Base-by-base conservation (phyloP, 2,888 invertebrate genomes). In the Pasiphila rectangulata region DNA sequence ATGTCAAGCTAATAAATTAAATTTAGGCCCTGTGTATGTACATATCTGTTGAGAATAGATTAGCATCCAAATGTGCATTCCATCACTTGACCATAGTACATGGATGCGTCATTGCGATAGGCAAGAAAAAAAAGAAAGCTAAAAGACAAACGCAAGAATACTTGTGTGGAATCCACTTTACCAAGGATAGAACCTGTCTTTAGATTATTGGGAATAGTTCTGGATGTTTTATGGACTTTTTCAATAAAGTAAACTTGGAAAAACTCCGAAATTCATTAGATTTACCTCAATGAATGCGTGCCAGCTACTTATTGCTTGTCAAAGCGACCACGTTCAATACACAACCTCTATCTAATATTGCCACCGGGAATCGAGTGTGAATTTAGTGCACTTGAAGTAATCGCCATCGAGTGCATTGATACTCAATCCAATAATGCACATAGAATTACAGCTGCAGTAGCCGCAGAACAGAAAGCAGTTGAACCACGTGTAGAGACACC, bases 401-500 rank as follows among this genome's bases (percentile, higher is more conserved):
- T 63, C 60, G 57, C 40, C 38, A 50, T 43, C 54, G 56, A 59
- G 46, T 54, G 59, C 54, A 57, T 62, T 52, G 63, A 64, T 59
- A 64, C 61, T 51, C 52, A 61, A 63, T 66, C 61, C 57, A 58
- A 51, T 64, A 65, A 17, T 7, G 17, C 72, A 55, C 40, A 61
- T 56, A 64, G 72, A 77, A 77, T 78, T 75, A 75, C 69, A 68
- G 63, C 62, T 69, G 59, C 61, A 72, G 67, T 61, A 65, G 67
- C 75, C 62, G 72, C 75, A 79, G 43, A 56, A 54, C 77, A 77
- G 75, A 74, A 66, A 78, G 73, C 67, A 76, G 67, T 67, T 67
- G 69, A 83, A 86, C 86, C 86, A 87, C 86, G 86, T 87, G 86
- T 86, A 78, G 76, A 70, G 68, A 70, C 78, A 87, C 86, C 86